A percentile compares a stretch with the other conserved stretches of the same genome.
Evolutionary conservation across 2,113 vertebrate species (phyloP).

Genomic region (Pluvianellus socialis): DNA sequence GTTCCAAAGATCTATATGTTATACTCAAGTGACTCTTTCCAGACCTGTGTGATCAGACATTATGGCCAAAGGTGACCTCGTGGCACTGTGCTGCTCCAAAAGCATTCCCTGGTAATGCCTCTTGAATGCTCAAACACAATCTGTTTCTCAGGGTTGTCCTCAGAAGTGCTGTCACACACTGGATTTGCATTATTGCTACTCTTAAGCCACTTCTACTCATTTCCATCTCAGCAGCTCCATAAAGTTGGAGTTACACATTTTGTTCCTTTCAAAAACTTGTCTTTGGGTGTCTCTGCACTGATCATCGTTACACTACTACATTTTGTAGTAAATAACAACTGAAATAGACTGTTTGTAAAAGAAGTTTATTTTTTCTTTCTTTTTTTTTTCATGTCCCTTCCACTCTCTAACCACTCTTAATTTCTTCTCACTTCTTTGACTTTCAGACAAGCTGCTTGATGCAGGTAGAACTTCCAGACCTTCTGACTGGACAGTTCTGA

Average conservation of each 20-base stretch:
- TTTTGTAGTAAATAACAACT: not conserved
- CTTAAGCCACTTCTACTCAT: not conserved
- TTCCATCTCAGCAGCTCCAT: not conserved
- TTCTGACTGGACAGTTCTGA: not conserved
- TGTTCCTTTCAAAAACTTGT: not conserved
- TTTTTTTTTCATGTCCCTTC: too few relatives aligned
- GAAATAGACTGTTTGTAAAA: not conserved
- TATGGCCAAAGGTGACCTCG: not conserved
- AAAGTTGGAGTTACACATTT: not conserved
- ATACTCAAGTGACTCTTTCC: not conserved
- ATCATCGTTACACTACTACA: not conserved
- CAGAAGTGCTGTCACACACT: not conserved
- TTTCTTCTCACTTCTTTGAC: not conserved
- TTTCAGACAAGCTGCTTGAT: not conserved
- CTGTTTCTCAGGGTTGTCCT: not conserved
- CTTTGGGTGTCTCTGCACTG: not conserved
- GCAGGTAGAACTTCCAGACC: not conserved
- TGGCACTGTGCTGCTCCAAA: not conserved
- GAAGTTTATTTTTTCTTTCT: accelerated
- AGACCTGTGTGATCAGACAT: not conserved
- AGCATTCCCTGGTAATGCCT: not conserved
- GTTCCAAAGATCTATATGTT: not conserved
- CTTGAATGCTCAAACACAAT: not conserved
- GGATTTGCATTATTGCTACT: not conserved
- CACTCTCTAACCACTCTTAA: not conserved